A percentile compares a stretch with the other conserved stretches of the same genome.
phyloP scores from a whole-genome alignment of 35 echinoderm and acorn worm genomes.

The Nesometra sesokonis region DNA sequence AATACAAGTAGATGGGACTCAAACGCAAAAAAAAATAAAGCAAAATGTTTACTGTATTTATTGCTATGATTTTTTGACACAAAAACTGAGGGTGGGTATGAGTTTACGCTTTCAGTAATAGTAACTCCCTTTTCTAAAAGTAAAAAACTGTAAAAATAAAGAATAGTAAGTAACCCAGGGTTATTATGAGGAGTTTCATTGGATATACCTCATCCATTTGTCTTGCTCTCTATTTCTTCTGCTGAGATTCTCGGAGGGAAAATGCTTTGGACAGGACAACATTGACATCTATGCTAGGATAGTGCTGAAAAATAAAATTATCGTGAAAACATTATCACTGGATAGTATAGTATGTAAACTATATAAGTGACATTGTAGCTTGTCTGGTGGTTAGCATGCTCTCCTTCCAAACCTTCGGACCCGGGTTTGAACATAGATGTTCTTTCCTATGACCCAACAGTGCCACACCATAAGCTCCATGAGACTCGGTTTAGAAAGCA shows the following conservation, averaged over 20 bases:
- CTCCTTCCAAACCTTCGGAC: neutral
- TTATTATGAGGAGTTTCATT: too few relatives aligned
- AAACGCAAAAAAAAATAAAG: too few relatives aligned
- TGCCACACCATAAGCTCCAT: neutral
- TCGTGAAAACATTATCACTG: neutral
- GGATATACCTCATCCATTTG: too few relatives aligned
- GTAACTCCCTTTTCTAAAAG: too few relatives aligned
- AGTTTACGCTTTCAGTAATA: too few relatives aligned
- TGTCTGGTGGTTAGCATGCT: neutral
- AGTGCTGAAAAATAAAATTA: conserved; percentile 36
- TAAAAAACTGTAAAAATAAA: too few relatives aligned
- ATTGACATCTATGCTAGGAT: conserved; percentile 59
- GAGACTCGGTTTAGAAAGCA: too few relatives aligned
- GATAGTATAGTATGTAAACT: neutral
- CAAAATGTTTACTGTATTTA: too few relatives aligned
- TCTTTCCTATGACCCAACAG: neutral
- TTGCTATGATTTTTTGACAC: too few relatives aligned
- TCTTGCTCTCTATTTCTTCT: neutral
- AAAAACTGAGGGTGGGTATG: too few relatives aligned
- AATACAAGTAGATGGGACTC: too few relatives aligned
- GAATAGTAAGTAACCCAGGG: too few relatives aligned
- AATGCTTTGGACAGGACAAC: conserved; percentile 40
- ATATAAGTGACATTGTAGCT: neutral
- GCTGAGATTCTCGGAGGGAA: conserved; percentile 11
- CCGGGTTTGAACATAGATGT: neutral